These are phyloP conservation scores for Drosophila navojoa DNA, from an alignment of 1,140 invertebrate genomes.

Conservation along the genomic window DNA sequence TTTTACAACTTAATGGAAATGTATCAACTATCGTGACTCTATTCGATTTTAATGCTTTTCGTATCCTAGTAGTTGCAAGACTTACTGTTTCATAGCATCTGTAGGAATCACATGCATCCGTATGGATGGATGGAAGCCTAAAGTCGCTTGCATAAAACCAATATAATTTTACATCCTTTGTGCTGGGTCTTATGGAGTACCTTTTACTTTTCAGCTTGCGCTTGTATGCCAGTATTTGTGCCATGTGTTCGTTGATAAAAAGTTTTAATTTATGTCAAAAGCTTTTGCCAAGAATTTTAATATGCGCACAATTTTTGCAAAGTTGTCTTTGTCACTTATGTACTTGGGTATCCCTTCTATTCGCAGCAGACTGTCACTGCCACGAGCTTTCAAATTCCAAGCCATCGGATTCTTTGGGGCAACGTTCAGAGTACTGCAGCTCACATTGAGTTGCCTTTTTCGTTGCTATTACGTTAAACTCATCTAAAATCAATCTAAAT, in stretches of 20 bases:
- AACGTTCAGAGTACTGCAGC: slow-evolving; percentile 11
- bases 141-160: background rate
- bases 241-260: slow-evolving; percentile 51
- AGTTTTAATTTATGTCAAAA: slow-evolving; percentile 84
- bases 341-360: slow-evolving; percentile 30
- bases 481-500: background rate
- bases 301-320: slow-evolving; percentile 80
- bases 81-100: too few species aligned
- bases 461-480: background rate
- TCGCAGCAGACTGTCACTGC: background rate
- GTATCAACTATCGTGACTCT: too few species aligned
- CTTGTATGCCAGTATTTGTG: slow-evolving; percentile 6
- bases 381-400: slow-evolving; percentile 29
- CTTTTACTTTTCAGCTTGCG: slow-evolving; percentile 7
- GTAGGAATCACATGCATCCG: too few species aligned
- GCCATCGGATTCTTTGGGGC: slow-evolving; percentile 45
- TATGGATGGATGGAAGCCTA: background rate
- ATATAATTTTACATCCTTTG: slow-evolving; percentile 4
- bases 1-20: background rate
- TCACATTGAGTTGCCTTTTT: slow-evolving; percentile 4
- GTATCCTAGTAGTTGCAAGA: too few species aligned
- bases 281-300: slow-evolving; percentile 83
- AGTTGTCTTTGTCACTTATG: slow-evolving; percentile 59
- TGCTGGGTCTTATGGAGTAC: slow-evolving; percentile 1
- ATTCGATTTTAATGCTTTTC: too few species aligned